Percentiles rank a stretch among this genome's conserved stretches.
Evolutionary conservation across 2,113 vertebrate genomes (phyloP).

Genomic region (Tiliqua scincoides): DNA sequence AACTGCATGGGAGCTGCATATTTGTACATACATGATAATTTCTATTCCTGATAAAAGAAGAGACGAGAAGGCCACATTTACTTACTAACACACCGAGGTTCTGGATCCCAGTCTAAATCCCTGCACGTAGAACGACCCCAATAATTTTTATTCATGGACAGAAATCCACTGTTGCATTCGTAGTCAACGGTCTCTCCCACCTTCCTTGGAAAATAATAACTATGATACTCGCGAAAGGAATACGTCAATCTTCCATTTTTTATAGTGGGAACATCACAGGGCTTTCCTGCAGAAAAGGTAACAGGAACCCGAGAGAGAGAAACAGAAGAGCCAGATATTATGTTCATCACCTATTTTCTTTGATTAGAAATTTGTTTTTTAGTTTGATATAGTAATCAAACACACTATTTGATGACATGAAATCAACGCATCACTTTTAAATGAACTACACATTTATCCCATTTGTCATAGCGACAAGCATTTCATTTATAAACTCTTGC

Average conservation of each 20-base stretch:
- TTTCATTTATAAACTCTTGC: not conserved
- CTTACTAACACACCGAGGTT: slow-evolving; percentile 23
- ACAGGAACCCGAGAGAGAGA: not conserved
- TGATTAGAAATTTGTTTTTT: not conserved
- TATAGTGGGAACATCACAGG: not conserved
- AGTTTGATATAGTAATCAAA: not conserved
- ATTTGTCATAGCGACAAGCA: no score
- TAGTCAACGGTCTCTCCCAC: not conserved
- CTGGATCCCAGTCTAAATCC: not conserved
- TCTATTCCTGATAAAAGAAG: not conserved
- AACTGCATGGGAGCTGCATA: no score
- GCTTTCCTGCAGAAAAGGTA: not conserved
- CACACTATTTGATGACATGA: no score
- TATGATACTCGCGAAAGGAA: accelerated
- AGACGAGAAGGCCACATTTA: not conserved
- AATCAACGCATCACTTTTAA: no score
- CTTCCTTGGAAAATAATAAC: not conserved
- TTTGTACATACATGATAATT: not conserved
- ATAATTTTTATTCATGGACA: accelerated
- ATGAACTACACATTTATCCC: not conserved
- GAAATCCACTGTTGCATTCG: accelerated
- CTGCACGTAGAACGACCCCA: not conserved
- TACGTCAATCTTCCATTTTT: not conserved
- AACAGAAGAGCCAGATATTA: not conserved
- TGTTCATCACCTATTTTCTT: not conserved